These are phyloP conservation scores for Melanogrammus aeglefinus DNA, from an alignment of 2,797 vertebrate genomes.

Conservation along the genomic window DNA sequence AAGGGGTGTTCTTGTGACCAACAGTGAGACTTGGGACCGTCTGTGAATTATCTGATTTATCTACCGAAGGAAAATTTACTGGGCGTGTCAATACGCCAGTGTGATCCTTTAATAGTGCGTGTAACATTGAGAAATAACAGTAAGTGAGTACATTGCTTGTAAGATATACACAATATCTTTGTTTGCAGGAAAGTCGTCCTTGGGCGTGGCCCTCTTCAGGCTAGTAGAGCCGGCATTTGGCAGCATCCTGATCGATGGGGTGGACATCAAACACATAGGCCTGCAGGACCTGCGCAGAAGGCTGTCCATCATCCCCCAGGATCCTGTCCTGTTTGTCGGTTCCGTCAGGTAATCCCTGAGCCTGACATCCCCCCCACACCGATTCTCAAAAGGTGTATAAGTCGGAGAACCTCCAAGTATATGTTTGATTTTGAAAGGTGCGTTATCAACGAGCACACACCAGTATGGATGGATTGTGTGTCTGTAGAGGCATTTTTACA, in stretches of 20 bases:
- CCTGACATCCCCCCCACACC: neutral
- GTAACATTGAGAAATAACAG: too few species aligned
- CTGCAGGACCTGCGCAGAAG: slow-evolving; percentile 79
- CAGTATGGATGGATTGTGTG: too few species aligned
- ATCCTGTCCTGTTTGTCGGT: slow-evolving; percentile 80
- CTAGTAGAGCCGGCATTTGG: slow-evolving; percentile 74
- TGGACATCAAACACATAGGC: slow-evolving; percentile 69
- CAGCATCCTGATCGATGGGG: slow-evolving; percentile 74
- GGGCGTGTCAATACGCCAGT: too few species aligned
- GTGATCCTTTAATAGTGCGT: too few species aligned
- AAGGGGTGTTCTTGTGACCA: too few species aligned
- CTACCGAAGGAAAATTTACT: too few species aligned
- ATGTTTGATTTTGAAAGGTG: neutral
- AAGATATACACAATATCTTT: too few species aligned
- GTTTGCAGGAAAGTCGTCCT: slow-evolving; percentile 77
- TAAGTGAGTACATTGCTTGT: too few species aligned
- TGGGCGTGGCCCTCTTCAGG: slow-evolving; percentile 77
- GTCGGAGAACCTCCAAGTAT: neutral
- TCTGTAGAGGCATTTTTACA: too few species aligned
- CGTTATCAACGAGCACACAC: too few species aligned
- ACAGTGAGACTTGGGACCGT: too few species aligned
- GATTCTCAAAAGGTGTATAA: neutral
- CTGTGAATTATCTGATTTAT: too few species aligned
- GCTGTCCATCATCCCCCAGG: slow-evolving; percentile 82
- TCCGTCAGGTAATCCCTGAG: slow-evolving; percentile 72